A percentile compares a stretch with the other conserved stretches of the same genome.
Evolutionary conservation across 2,113 vertebrate species (phyloP).

Genomic region (Apeltes quadracus): DNA sequence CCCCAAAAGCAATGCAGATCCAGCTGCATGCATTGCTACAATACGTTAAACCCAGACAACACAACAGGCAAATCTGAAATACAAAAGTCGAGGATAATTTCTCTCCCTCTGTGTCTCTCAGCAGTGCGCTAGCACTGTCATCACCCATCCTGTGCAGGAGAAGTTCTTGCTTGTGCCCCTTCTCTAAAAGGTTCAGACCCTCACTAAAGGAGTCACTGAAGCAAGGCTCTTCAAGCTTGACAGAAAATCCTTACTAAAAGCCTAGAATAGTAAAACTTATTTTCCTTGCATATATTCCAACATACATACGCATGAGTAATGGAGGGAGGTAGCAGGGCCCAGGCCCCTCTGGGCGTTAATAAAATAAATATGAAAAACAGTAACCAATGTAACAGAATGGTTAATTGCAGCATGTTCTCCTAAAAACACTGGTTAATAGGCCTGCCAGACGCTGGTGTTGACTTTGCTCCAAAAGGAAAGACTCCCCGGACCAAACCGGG

Average conservation of each 20-base stretch:
- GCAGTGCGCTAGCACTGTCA: slow-evolving; percentile 28
- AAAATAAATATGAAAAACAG: slow-evolving; percentile 67
- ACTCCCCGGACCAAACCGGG: slow-evolving; percentile 34
- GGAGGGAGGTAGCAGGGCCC: slow-evolving; percentile 29
- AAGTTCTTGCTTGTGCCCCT: slow-evolving; percentile 44
- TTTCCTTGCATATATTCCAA: slow-evolving; percentile 60
- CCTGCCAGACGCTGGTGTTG: slow-evolving; percentile 31
- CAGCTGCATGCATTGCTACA: neutral
- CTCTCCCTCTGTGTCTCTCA: slow-evolving; percentile 16
- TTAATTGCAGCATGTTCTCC: slow-evolving; percentile 55
- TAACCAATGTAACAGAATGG: slow-evolving; percentile 55
- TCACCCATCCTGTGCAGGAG: slow-evolving; percentile 30
- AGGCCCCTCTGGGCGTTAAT: slow-evolving; percentile 52
- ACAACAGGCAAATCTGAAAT: slow-evolving; percentile 30
- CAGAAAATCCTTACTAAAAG: slow-evolving; percentile 83
- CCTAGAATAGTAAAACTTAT: slow-evolving; percentile 66
- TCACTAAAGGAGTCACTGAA: slow-evolving; percentile 47
- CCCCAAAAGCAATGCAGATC: slow-evolving; percentile 4
- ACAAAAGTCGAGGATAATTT: slow-evolving; percentile 46
- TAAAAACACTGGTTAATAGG: slow-evolving; percentile 58
- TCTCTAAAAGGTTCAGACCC: slow-evolving; percentile 60
- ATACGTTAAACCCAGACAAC: neutral
- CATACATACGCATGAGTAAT: slow-evolving; percentile 63
- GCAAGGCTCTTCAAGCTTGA: slow-evolving; percentile 57
- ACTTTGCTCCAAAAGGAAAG: slow-evolving; percentile 42